phyloP scores from a whole-genome alignment of 2,888 invertebrate genomes.

The Digitonthophagus gazella region DNA sequence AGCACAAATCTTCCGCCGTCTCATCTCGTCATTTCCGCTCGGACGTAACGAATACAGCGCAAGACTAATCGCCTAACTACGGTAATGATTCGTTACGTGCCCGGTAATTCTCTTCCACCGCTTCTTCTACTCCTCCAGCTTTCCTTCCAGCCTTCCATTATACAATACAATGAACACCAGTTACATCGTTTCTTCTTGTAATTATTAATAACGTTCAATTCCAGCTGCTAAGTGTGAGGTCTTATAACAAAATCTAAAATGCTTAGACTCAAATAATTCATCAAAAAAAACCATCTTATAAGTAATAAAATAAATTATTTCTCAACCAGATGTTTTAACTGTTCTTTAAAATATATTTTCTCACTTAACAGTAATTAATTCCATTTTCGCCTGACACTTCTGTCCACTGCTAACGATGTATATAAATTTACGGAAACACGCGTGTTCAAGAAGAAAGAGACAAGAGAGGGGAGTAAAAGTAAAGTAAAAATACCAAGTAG shows the following conservation, averaged over 20 bases:
- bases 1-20: conserved; percentile 15
- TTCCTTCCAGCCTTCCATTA: neutral
- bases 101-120: neutral
- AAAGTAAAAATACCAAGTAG: neutral
- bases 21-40: conserved; percentile 17
- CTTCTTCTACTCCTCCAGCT: neutral
- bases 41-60: conserved; percentile 10
- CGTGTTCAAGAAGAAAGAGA: neutral
- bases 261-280: no score
- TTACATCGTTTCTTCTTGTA: neutral
- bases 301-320: no score
- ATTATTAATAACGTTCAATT: no score
- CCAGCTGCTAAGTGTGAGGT: no score
- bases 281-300: no score
- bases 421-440: conserved; percentile 13
- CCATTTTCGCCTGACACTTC: conserved; percentile 13
- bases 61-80: conserved; percentile 4
- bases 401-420: conserved; percentile 11
- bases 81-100: neutral
- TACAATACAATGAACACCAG: no score
- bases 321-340: neutral
- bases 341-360: conserved; percentile 13
- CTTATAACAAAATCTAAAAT: no score
- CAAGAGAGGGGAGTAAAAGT: neutral
- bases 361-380: conserved; percentile 3